Conservation (phyloP, 37 sponge, comb jelly and placozoan species). For the Cladorhizidae sp. region DNA sequence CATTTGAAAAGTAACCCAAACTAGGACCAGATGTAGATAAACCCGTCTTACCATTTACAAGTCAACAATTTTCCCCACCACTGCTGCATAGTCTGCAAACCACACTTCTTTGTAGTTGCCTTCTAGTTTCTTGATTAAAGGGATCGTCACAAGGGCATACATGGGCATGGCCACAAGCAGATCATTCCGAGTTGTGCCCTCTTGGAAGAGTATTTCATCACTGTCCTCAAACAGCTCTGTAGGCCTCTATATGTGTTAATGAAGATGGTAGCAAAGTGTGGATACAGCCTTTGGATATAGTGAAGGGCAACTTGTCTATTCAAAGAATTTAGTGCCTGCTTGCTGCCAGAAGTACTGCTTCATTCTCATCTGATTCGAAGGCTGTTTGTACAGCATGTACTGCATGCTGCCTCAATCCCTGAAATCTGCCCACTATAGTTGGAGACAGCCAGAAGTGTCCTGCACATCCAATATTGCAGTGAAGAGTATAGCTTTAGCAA, state of each 20-base stretch:
- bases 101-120: not conserved
- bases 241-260: no score
- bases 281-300: not conserved
- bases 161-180: not conserved
- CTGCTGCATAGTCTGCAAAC: not conserved
- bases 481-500: no score
- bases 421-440: not conserved
- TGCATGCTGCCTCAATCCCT: not conserved
- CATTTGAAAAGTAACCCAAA: no score
- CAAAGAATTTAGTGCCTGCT: not conserved
- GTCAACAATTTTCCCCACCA: not conserved
- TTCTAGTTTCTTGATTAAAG: not conserved
- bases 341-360: not conserved
- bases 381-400: not conserved
- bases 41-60: no score
- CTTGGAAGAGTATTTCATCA: no score
- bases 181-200: no score
- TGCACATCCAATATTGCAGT: no score
- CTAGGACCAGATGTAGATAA: no score
- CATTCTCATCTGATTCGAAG: not conserved
- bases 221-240: no score
- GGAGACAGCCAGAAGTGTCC: not conserved
- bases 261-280: not conserved
- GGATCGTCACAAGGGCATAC: not conserved
- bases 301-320: not conserved